Conservation (phyloP, 1,140 invertebrate genomes). For the Hormaphis cornu region DNA sequence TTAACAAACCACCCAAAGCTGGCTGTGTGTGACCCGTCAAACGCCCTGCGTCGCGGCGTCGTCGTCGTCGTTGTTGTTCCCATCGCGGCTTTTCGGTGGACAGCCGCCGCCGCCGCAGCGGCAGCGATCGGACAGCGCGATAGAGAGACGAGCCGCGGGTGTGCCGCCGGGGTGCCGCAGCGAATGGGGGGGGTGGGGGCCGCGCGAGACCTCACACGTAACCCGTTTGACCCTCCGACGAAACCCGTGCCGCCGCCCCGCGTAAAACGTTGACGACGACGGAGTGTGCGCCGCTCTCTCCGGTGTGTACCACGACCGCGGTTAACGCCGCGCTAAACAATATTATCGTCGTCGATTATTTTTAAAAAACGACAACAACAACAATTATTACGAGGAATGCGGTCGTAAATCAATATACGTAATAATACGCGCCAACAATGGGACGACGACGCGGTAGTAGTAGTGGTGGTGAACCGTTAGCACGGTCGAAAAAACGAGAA, state of each 20-base stretch:
- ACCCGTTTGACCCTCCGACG: conserved; percentile 23
- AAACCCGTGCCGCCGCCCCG: too few relatives aligned
- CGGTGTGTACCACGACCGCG: not conserved
- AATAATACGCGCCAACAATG: too few relatives aligned
- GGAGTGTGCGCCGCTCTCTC: too few relatives aligned
- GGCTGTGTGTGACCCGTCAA: conserved; percentile 24
- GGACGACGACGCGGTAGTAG: too few relatives aligned
- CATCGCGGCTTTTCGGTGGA: not conserved
- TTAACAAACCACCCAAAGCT: conserved; percentile 29
- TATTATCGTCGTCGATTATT: conserved; percentile 4
- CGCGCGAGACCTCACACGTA: conserved; percentile 21
- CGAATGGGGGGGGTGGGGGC: not conserved
- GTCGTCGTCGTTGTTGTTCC: not conserved
- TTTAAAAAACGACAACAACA: too few relatives aligned
- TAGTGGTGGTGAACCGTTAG: too few relatives aligned
- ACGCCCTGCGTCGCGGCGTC: not conserved
- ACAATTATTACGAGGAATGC: too few relatives aligned
- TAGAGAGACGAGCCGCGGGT: not conserved
- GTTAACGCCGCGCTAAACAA: not conserved
- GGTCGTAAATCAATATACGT: too few relatives aligned
- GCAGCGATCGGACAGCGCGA: not conserved
- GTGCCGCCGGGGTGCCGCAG: not conserved
- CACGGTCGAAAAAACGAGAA: not conserved
- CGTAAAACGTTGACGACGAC: too few relatives aligned
- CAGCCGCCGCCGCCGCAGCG: not conserved